These are phyloP conservation scores for Papilio polyxenes DNA, from an alignment of 1,140 invertebrate species.

Conservation along the genomic window DNA sequence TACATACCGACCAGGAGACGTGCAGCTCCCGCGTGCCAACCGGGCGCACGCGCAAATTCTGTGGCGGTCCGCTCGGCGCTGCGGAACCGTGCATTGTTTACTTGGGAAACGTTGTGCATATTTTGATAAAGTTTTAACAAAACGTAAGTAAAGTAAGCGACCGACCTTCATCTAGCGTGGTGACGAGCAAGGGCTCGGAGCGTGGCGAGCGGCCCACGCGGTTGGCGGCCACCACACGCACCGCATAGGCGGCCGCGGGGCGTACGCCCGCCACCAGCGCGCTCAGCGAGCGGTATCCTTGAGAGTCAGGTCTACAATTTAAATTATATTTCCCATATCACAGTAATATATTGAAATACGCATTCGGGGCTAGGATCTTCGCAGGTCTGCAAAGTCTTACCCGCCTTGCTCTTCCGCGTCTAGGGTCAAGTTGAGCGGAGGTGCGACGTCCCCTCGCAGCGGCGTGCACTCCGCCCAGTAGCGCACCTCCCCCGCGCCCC, in stretches of 20 bases:
- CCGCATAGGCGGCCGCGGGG: conserved; percentile 56
- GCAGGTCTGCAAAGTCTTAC: conserved; percentile 33
- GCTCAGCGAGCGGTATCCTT: conserved; percentile 39
- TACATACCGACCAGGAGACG: conserved; percentile 86
- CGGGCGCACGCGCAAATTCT: conserved; percentile 85
- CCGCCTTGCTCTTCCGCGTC: conserved; percentile 44
- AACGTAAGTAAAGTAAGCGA: background rate
- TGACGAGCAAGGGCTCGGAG: conserved; percentile 84
- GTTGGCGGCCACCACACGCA: conserved; percentile 87
- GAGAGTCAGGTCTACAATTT: conserved; percentile 25
- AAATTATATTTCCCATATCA: conserved; percentile 23
- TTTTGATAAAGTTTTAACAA: background rate
- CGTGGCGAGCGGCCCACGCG: conserved; percentile 86
- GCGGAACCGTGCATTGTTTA: conserved; percentile 2
- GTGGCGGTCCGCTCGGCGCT: conserved; percentile 86
- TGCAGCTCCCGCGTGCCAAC: conserved; percentile 85
- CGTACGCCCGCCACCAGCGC: conserved; percentile 48
- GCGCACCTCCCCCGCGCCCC: conserved; percentile 23
- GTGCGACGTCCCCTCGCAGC: conserved; percentile 46
- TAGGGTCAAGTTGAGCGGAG: conserved; percentile 52
- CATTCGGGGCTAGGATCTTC: background rate
- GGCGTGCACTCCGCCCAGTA: conserved; percentile 54
- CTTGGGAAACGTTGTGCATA: background rate
- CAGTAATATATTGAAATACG: background rate
- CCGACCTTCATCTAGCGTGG: conserved; percentile 88